Evolutionary conservation across 2,113 vertebrate genomes (phyloP).

Genomic region (Bubo blakistoni): DNA sequence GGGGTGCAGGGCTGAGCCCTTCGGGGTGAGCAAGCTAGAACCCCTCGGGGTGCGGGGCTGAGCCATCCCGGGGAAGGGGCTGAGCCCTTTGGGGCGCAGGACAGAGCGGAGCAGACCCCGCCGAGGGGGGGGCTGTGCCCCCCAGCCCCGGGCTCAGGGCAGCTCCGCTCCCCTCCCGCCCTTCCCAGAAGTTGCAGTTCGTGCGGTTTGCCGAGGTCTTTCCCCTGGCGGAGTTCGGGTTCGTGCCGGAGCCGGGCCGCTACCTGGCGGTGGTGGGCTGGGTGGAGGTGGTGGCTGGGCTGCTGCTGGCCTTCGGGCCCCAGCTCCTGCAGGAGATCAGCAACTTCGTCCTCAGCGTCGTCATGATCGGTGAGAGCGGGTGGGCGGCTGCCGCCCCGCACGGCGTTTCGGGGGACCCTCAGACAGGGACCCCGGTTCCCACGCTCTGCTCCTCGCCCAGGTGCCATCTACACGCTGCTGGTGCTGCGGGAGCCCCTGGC

Average conservation of each 20-base stretch:
- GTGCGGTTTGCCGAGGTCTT: slow-evolving; percentile 74
- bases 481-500: slow-evolving; percentile 70
- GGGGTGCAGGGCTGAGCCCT: not conserved
- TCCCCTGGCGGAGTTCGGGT: slow-evolving; percentile 69
- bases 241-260: slow-evolving; percentile 56
- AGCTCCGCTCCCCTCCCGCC: not conserved
- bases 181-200: slow-evolving; percentile 67
- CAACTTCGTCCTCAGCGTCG: slow-evolving; percentile 72
- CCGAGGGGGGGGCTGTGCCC: not conserved
- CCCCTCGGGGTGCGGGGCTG: not conserved
- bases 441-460: slow-evolving; percentile 34
- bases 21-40: not conserved
- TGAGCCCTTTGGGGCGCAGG: not conserved
- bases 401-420: not conserved
- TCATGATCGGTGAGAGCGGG: slow-evolving; percentile 77
- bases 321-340: slow-evolving; percentile 76
- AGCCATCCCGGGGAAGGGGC: not conserved
- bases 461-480: slow-evolving; percentile 76
- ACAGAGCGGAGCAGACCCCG: not conserved
- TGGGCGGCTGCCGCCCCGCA: fast-evolving
- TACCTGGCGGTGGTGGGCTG: slow-evolving; percentile 74
- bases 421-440: not conserved
- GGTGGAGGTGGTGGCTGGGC: slow-evolving; percentile 70
- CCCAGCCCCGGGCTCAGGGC: not conserved
- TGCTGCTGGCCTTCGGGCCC: slow-evolving; percentile 73